Conservation (phyloP, 2,797 vertebrate species). For the Urophycis tenuis region DNA sequence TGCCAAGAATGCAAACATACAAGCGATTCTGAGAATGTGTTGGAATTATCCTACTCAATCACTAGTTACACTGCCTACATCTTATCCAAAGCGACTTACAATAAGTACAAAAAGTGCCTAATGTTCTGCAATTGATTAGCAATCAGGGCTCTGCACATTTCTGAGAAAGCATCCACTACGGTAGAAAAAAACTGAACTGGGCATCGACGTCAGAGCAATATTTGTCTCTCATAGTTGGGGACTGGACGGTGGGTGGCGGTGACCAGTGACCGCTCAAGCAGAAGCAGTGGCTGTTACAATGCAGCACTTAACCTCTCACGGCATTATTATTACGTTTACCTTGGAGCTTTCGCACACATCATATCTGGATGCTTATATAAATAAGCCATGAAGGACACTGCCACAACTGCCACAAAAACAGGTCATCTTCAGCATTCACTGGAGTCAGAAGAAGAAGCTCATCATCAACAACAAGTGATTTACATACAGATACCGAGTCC, state of each 20-base stretch:
- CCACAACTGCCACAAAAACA: not conserved
- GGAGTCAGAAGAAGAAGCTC: not conserved
- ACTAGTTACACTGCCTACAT: not conserved
- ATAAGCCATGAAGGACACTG: not conserved
- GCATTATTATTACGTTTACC: not conserved
- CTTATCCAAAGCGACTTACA: too few species aligned
- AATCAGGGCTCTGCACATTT: not conserved
- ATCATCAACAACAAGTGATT: not conserved
- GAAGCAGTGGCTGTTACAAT: not conserved
- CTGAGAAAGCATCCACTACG: not conserved
- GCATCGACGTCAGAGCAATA: not conserved
- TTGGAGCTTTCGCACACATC: conserved; percentile 1
- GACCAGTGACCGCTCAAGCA: not conserved
- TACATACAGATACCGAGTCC: not conserved
- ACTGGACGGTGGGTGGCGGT: not conserved
- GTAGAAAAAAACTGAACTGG: not conserved
- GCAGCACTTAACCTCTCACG: not conserved
- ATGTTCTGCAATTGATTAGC: not conserved
- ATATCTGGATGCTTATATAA: not conserved
- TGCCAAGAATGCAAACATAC: not conserved
- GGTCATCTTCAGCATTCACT: not conserved
- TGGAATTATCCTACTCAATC: not conserved
- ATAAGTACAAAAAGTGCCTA: too few species aligned
- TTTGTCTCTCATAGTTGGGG: not conserved
- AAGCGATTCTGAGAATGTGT: not conserved